These are phyloP conservation scores for Ambastaia sidthimunki DNA, from an alignment of 2,797 vertebrate genomes.

Conservation along the genomic window DNA sequence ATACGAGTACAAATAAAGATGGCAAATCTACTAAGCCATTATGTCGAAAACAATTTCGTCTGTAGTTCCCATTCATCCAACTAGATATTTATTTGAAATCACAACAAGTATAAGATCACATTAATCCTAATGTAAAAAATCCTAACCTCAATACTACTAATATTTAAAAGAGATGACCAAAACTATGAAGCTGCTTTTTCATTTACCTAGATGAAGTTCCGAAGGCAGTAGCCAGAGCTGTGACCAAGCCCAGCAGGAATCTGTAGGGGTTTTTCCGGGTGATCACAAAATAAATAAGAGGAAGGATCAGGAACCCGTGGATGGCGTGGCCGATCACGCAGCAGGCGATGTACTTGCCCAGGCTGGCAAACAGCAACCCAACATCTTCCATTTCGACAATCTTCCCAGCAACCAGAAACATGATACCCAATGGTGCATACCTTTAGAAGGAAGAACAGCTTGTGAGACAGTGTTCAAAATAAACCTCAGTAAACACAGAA, in stretches of 20 bases:
- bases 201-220: conserved; percentile 89
- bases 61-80: too few species aligned
- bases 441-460: conserved; percentile 63
- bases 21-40: too few species aligned
- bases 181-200: not conserved
- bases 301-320: conserved; percentile 85
- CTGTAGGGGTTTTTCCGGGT: conserved; percentile 88
- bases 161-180: too few species aligned
- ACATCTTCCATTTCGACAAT: conserved; percentile 89
- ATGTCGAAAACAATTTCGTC: too few species aligned
- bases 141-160: too few species aligned
- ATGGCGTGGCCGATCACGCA: conserved; percentile 86
- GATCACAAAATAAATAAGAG: conserved; percentile 84
- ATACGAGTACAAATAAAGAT: too few species aligned
- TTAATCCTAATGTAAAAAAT: too few species aligned
- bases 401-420: conserved; percentile 91
- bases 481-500: not conserved
- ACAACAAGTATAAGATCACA: too few species aligned
- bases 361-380: conserved; percentile 77
- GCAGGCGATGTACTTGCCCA: conserved; percentile 90
- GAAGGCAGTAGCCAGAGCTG: conserved; percentile 86
- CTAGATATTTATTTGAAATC: too few species aligned
- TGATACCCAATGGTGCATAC: conserved; percentile 90
- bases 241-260: conserved; percentile 88
- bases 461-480: not conserved